Base-by-base conservation (phyloP, 2,797 vertebrate genomes). In the Artibeus lituratus region DNA sequence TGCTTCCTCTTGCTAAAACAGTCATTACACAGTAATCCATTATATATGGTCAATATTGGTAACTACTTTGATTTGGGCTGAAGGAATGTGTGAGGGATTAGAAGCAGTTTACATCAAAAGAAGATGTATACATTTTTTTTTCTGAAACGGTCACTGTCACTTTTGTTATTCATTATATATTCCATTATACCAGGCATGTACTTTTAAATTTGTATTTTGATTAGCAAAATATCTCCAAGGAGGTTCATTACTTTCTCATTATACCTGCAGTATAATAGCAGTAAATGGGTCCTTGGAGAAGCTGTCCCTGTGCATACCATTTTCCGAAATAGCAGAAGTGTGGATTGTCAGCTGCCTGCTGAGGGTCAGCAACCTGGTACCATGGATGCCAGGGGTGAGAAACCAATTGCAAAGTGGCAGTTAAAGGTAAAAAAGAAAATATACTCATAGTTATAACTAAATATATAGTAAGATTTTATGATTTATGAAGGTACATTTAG, bases 261-360 rank as follows among this genome's bases (percentile, higher is more conserved):
- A 88, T 96, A 81, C 5, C 37, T 98, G 89, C 94, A 99, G 99
- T 98, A 99, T 92, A 98, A 97, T 26, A 97, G 98, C 90, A 98
- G 98, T 44, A 97, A 98, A 0, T 99, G 99, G 99, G 96, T 98
- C 91, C 98, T 98, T 92, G 98, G 98, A 39, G 98, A 99, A 80
- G 98, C 98, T 90, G 90, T 97, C 11, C 98, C 99, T 59, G 69
- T 98, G 84, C 97, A 90, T 78, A 99, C 99, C 57, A 70, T 98
- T 76, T 99, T 99, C 97, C 98, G 98, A 95, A 98, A 98, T 82
- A 97, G 80, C 57, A 98, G 98, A 7, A 97, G 97, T 92, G 96
- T 99, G 8, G 98, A 99, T 82, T 99, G 99, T 95, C 99, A 97
- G 74, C 98, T 99, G 93, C 99, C 99, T 24, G 91, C 94, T 89